Evolutionary conservation across 2,797 vertebrate genomes (phyloP).

Genomic region (Carduelis carduelis): DNA sequence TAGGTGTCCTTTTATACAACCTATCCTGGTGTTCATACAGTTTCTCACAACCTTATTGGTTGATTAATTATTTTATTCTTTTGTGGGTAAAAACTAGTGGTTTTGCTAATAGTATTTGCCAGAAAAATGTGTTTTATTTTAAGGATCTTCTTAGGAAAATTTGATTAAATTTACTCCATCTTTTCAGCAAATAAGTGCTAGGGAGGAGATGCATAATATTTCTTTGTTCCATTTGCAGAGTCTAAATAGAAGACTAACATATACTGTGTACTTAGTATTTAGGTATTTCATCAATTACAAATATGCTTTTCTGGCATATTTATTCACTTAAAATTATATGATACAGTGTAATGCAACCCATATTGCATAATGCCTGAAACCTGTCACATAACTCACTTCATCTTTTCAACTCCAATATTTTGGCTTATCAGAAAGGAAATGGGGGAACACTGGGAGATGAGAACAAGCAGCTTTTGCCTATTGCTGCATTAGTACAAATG

Average conservation of each 20-base stretch:
- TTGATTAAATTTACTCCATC: slow-evolving; percentile 50
- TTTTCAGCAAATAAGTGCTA: slow-evolving; percentile 34
- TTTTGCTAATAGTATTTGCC: slow-evolving; percentile 53
- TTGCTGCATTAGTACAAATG: not conserved
- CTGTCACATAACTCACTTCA: slow-evolving; percentile 1
- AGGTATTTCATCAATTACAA: slow-evolving; percentile 44
- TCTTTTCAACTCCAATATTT: slow-evolving; percentile 39
- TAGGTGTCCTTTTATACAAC: not conserved
- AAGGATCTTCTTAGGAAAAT: slow-evolving; percentile 25
- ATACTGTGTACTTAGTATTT: slow-evolving; percentile 1
- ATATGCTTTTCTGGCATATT: slow-evolving; percentile 16
- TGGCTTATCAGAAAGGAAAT: not conserved
- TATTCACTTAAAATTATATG: slow-evolving; percentile 11
- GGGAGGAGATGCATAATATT: not conserved
- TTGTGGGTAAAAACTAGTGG: slow-evolving; percentile 20
- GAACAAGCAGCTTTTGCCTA: not conserved
- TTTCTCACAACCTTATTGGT: slow-evolving; percentile 46
- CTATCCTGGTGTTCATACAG: not conserved
- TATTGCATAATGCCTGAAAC: not conserved
- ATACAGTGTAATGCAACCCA: not conserved
- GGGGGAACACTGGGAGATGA: not conserved
- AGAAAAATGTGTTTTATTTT: slow-evolving; percentile 38
- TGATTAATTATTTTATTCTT: slow-evolving; percentile 56
- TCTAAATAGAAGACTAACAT: not conserved
- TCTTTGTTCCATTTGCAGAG: slow-evolving; percentile 26